phyloP scores from a whole-genome alignment of 2,113 vertebrate species.

The Opisthocomus hoazin region DNA sequence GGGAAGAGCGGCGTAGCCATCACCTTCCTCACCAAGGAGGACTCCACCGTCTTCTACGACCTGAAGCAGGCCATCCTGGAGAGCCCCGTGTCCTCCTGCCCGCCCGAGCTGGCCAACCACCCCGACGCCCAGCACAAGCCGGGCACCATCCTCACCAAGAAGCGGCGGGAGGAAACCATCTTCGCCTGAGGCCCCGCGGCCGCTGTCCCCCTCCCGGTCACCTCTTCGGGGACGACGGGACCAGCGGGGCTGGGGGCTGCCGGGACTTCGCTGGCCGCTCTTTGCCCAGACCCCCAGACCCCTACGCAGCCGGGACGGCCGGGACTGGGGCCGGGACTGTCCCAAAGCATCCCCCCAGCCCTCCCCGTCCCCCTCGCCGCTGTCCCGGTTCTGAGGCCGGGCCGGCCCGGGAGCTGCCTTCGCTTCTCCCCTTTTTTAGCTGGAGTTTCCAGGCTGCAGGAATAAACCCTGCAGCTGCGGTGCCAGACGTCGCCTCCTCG shows the following conservation, averaged over 20 bases:
- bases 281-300: neutral
- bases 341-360: neutral
- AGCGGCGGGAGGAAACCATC: slow-evolving; percentile 96
- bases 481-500: rapidly evolving
- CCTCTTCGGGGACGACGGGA: neutral
- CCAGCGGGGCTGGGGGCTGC: neutral
- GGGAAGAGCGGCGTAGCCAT: slow-evolving; percentile 96
- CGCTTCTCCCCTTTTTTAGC: neutral
- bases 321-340: neutral
- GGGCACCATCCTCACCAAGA: slow-evolving; percentile 98
- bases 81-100: slow-evolving; percentile 94
- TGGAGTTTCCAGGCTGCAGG: neutral
- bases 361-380: neutral
- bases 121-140: slow-evolving; percentile 98
- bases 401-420: too few species aligned
- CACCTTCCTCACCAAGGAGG: slow-evolving; percentile 99
- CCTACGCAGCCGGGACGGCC: neutral
- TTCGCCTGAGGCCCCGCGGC: slow-evolving; percentile 78
- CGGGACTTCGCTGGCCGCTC: neutral
- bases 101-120: slow-evolving; percentile 93
- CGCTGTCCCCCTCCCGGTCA: rapidly evolving
- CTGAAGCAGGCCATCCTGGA: slow-evolving; percentile 96
- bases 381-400: neutral
- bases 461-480: slow-evolving; percentile 1
- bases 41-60: slow-evolving; percentile 94